phyloP scores from a whole-genome alignment of 2,888 invertebrate species.

The Dolichomitus sp. region DNA sequence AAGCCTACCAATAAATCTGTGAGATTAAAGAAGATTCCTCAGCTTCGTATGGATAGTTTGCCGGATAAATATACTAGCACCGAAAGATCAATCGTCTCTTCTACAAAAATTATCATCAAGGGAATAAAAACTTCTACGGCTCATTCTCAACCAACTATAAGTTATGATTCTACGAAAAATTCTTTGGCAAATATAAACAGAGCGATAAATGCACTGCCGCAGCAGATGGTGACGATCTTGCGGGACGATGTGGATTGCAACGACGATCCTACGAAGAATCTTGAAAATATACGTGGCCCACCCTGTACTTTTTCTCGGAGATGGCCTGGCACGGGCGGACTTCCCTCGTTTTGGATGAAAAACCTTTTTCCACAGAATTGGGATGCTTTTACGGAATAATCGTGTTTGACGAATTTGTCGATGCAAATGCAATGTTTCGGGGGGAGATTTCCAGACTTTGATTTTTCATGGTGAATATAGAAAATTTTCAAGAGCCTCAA shows the following conservation, averaged over 20 bases:
- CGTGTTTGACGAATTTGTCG: not conserved
- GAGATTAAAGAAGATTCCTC: not conserved
- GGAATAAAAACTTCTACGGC: not conserved
- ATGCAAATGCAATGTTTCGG: not conserved
- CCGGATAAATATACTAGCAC: slow-evolving; percentile 3
- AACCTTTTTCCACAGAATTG: slow-evolving; percentile 48
- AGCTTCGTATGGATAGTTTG: slow-evolving; percentile 20
- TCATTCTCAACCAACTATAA: not conserved
- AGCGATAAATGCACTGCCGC: slow-evolving; percentile 59
- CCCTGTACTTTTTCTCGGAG: slow-evolving; percentile 54
- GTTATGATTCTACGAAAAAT: not conserved
- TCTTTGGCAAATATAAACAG: slow-evolving; percentile 43
- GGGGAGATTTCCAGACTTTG: no score
- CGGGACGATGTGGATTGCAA: slow-evolving; percentile 62
- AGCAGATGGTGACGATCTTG: slow-evolving; percentile 55
- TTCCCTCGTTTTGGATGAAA: slow-evolving; percentile 59
- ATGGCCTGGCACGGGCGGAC: slow-evolving; percentile 51
- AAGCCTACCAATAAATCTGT: not conserved
- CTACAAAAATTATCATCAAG: not conserved
- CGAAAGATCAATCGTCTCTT: not conserved
- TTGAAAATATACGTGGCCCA: slow-evolving; percentile 46
- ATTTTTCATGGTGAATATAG: no score
- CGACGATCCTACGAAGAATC: slow-evolving; percentile 32
- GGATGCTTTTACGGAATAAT: slow-evolving; percentile 33
- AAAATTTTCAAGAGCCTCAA: no score